These are phyloP conservation scores for Orthosia gothica DNA, from an alignment of 2,888 invertebrate genomes.

Conservation along the genomic window DNA sequence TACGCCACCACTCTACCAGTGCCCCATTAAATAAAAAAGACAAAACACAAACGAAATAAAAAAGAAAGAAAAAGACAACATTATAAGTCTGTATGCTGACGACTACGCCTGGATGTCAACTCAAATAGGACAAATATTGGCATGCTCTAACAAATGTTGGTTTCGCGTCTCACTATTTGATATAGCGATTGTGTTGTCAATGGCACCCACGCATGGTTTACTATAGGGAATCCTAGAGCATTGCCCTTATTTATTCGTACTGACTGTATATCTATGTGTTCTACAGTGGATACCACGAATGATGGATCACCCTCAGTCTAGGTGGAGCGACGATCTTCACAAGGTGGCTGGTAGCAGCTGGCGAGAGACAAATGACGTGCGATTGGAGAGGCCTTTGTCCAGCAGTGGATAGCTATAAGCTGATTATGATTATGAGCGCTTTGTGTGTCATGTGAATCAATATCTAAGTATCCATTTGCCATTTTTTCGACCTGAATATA, in stretches of 20 bases:
- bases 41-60: slow-evolving; percentile 1
- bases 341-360: too few relatives aligned
- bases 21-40: not conserved
- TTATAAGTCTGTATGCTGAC: slow-evolving; percentile 23
- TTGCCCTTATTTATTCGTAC: slow-evolving; percentile 4
- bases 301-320: too few relatives aligned
- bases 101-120: slow-evolving; percentile 18
- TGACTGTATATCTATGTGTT: not conserved
- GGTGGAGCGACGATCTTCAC: too few relatives aligned
- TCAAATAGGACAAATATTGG: slow-evolving; percentile 32
- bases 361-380: too few relatives aligned
- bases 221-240: slow-evolving; percentile 6
- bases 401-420: not conserved
- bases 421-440: not conserved
- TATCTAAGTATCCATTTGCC: too few relatives aligned
- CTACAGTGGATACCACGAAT: too few relatives aligned
- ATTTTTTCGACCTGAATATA: not conserved
- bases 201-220: slow-evolving; percentile 34
- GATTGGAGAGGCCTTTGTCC: too few relatives aligned
- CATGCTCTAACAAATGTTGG: slow-evolving; percentile 48
- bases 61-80: not conserved
- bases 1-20: not conserved
- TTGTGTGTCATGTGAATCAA: not conserved
- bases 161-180: slow-evolving; percentile 43
- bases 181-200: slow-evolving; percentile 28